These are phyloP conservation scores for Caenorhabditis brenneri DNA, from an alignment of 1,140 invertebrate genomes.

Conservation along the genomic window DNA sequence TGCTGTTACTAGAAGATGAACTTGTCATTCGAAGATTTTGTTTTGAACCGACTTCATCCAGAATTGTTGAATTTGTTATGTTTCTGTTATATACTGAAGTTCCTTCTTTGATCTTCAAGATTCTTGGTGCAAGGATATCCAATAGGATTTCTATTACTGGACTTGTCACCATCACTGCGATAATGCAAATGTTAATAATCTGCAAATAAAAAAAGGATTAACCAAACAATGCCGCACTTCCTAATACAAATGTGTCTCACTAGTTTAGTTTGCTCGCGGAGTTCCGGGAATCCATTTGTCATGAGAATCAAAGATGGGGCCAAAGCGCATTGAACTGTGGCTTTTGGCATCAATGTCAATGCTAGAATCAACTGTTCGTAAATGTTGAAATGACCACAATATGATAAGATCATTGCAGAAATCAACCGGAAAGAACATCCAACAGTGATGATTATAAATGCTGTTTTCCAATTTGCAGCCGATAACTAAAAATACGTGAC, in stretches of 20 bases:
- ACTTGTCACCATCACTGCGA: conserved; percentile 36
- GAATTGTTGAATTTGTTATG: not conserved
- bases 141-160: conserved; percentile 3
- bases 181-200: conserved; percentile 36
- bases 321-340: conserved; percentile 5
- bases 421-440: conserved; percentile 20
- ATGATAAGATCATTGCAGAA: conserved; percentile 32
- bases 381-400: not conserved
- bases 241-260: not conserved
- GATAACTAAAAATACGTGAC: not conserved
- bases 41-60: not conserved
- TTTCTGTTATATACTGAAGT: not conserved
- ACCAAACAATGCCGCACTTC: not conserved
- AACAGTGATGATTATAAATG: not conserved
- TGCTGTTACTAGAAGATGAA: not conserved
- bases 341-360: conserved; percentile 18
- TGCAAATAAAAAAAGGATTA: conserved; percentile 9
- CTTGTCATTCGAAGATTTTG: not conserved
- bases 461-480: not conserved
- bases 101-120: not conserved
- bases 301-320: not conserved
- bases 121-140: conserved; percentile 2
- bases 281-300: conserved; percentile 13
- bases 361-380: not conserved
- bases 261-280: conserved; percentile 1